Evolutionary conservation across 2,797 vertebrate species (phyloP), one percentile per base, ranked within the genome.

Genomic region (Kryptopterus vitreolus): DNA sequence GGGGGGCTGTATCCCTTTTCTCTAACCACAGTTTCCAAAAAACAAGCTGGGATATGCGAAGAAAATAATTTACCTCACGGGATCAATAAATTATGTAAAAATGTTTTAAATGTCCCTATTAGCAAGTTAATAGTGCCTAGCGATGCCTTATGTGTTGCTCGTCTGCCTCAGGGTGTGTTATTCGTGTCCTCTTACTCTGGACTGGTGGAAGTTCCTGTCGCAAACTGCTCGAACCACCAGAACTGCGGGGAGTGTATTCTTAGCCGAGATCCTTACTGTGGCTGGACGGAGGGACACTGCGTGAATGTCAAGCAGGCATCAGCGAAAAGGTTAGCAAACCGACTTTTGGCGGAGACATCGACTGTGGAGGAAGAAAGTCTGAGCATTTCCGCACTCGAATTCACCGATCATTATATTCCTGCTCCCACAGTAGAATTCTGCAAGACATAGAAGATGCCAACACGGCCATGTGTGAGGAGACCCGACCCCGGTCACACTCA

Each of bases 241-340:
- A 97, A 92, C 92, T 99, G 98, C 1, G 97, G 96, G 26, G 97
- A 99, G 80, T 99, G 98, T 31, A 83, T 99, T 85, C 94, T 99
- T 58, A 95, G 97, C 3, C 95, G 97, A 84, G 98, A 99, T 86
- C 97, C 97, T 3, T 98, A 97, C 92, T 99, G 97, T 0, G 96
- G 94, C n/a, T 99, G 98, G 98, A 92, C 87, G 2, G 90, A 89
- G 65, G 92, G 87, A 0, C 88, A 90, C 81, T 99, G 98, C 86
- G 89, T 57, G 31, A 92, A 93, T 78, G 88, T 94, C 81, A 92
- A 90, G 83, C 80, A 76, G 75, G 82, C 88, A 78, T 66, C 88
- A 11, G 38, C 87, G 26, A 91, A 87, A 85, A 92, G 86, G 94
- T 90, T 59, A 91, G 88, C 31, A 87, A 70, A 76, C 62, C 22